Evolutionary conservation across 2,888 invertebrate genomes (phyloP).

Genomic region (Lingula anatina): DNA sequence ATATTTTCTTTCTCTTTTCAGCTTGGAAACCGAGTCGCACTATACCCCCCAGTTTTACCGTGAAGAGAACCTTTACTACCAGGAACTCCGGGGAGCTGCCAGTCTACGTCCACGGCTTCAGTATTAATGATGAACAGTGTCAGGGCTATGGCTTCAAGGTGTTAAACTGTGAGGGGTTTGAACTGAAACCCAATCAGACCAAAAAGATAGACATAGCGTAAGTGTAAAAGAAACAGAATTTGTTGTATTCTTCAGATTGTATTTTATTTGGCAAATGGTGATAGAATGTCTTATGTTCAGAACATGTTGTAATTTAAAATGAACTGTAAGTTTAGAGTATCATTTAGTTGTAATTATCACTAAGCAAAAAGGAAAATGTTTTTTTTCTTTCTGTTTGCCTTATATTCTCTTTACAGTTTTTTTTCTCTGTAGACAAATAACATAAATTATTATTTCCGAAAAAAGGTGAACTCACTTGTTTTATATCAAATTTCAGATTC

Average conservation of each 20-base stretch:
- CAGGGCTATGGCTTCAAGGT: slow-evolving; percentile 62
- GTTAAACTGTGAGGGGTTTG: slow-evolving; percentile 43
- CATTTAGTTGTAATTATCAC: no score
- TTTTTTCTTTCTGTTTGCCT: no score
- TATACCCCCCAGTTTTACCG: slow-evolving; percentile 64
- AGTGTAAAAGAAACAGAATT: no score
- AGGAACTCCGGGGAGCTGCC: slow-evolving; percentile 87
- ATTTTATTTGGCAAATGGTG: no score
- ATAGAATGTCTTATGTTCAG: no score
- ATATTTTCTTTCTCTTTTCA: slow-evolving; percentile 23
- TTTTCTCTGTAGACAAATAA: no score
- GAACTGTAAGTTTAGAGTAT: no score
- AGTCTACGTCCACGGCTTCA: slow-evolving; percentile 68
- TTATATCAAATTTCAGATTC: slow-evolving; percentile 56
- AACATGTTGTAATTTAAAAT: no score
- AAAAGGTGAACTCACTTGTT: neutral
- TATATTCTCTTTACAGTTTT: no score
- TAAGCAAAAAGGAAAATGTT: no score
- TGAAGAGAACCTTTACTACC: slow-evolving; percentile 75
- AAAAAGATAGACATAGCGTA: slow-evolving; percentile 70
- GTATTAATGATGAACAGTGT: slow-evolving; percentile 65
- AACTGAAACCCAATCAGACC: slow-evolving; percentile 40
- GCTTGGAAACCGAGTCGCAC: slow-evolving; percentile 36
- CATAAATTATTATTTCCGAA: no score
- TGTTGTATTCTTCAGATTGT: no score